Evolutionary conservation across 2,113 vertebrate species (phyloP), one percentile per base, ranked within the genome.

Genomic region (Pelecanus crispus): DNA sequence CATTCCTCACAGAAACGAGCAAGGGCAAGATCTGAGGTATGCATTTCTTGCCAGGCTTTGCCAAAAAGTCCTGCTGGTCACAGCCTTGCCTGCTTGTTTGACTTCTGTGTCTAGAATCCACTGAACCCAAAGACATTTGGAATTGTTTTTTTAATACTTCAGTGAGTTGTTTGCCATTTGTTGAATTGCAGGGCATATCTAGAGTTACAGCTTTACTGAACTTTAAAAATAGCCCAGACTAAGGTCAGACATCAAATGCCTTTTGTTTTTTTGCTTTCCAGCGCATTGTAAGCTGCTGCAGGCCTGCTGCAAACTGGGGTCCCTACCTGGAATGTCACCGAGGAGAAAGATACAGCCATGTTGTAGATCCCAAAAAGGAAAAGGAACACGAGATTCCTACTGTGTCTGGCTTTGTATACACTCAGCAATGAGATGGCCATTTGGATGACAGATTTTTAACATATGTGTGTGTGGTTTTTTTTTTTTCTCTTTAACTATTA

Each of bases 321-420:
- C 99, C 99, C 10, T 99, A 98, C 91, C 96, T 99, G 96, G 98
- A 98, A 19, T 12, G 92, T n/a, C 98, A 99, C 94, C 98, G 99
- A 71, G 98, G 98, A 21, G 98, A 98, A n/a, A 98, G 98, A 58
- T 99, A 99, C 91, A 98, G 94, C 73, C 94, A 92, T 55, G 70
- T 95, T 58, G n/a, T 56, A 17, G 94, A 96, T 45, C 58, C 92
- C 19, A 56, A 67, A 38, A 98, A 90, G 68, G 62, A 95, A 29
- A 88, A n/a, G n/a, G 97, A 97, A 26, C 50, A 97, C 0, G 98
- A 98, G 94, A 98, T 98, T 66, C 94, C 98, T 38, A 98, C 98
- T 1, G 95, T 98, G 78, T 95, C 88, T 80, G 95, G 53, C 44
- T 44, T 81, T 0, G 8, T 84, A 4, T 81, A 59, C 68, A 96